phyloP scores from a whole-genome alignment of 1,140 invertebrate species.

The Cylas formicarius region DNA sequence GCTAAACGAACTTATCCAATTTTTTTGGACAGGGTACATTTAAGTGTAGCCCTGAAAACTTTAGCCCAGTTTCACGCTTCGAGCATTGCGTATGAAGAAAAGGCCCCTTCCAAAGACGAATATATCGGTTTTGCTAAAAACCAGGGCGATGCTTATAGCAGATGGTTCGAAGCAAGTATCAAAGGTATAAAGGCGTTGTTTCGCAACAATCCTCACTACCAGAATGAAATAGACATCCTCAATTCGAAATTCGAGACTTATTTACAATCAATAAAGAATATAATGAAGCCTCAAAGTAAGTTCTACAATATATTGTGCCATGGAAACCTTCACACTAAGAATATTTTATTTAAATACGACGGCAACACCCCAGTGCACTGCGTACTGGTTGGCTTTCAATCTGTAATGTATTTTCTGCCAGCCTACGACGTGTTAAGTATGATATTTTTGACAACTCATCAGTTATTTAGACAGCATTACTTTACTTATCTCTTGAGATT shows the following conservation, averaged over 20 bases:
- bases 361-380: slow-evolving; percentile 2
- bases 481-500: slow-evolving; percentile 14
- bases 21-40: slow-evolving; percentile 13
- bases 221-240: neutral
- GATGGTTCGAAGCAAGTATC: slow-evolving; percentile 1
- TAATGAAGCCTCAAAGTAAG: slow-evolving; percentile 10
- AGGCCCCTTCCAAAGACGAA: slow-evolving; percentile 1
- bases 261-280: slow-evolving; percentile 4
- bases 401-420: slow-evolving; percentile 13
- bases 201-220: slow-evolving; percentile 2
- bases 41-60: slow-evolving; percentile 12
- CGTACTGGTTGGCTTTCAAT: slow-evolving; percentile 10
- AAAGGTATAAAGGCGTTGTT: slow-evolving; percentile 12
- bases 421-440: slow-evolving; percentile 15
- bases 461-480: slow-evolving; percentile 15
- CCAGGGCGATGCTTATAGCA: neutral
- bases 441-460: slow-evolving; percentile 10
- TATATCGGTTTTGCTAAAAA: slow-evolving; percentile 6
- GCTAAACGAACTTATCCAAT: slow-evolving; percentile 9
- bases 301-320: slow-evolving; percentile 14
- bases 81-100: slow-evolving; percentile 3
- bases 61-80: slow-evolving; percentile 11
- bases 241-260: neutral
- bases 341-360: slow-evolving; percentile 18
- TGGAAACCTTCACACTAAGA: slow-evolving; percentile 14